Conservation (phyloP, 2,888 invertebrate species). For the Nudaria mundana region DNA sequence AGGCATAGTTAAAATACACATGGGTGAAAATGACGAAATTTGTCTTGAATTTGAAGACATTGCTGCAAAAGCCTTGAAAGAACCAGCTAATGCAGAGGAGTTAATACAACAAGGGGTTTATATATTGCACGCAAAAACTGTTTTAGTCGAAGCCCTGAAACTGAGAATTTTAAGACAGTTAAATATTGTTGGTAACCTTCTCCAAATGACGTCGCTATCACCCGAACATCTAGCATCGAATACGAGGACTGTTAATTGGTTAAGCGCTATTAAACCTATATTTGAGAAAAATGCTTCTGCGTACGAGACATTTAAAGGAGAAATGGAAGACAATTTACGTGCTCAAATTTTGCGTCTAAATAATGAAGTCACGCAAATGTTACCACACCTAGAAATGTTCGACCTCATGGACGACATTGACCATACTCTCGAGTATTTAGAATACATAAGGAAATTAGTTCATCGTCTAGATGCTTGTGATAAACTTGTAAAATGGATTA, state of each 20-base stretch:
- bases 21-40: constrained; percentile 84
- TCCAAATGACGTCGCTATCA: constrained; percentile 88
- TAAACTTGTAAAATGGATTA: constrained; percentile 91
- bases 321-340: constrained; percentile 90
- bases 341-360: constrained; percentile 86
- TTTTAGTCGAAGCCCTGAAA: constrained; percentile 84
- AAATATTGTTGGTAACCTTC: constrained; percentile 84
- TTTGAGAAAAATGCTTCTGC: constrained; percentile 90
- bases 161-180: constrained; percentile 86
- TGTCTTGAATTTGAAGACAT: constrained; percentile 87
- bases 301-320: constrained; percentile 90
- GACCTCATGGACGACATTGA: constrained; percentile 92
- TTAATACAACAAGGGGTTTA: constrained; percentile 90
- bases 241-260: constrained; percentile 91
- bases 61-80: constrained; percentile 83
- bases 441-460: constrained; percentile 88
- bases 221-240: constrained; percentile 90
- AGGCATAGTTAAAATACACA: constrained; percentile 83
- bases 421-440: constrained; percentile 89
- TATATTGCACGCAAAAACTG: constrained; percentile 89
- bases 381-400: constrained; percentile 88
- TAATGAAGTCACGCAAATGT: constrained; percentile 85
- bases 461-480: constrained; percentile 88
- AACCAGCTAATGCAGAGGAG: constrained; percentile 90
- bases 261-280: constrained; percentile 88